Percentiles rank a stretch among this genome's conserved stretches.
Evolutionary conservation across 2,113 vertebrate species (phyloP).

Genomic region (Ailuropoda melanoleuca): DNA sequence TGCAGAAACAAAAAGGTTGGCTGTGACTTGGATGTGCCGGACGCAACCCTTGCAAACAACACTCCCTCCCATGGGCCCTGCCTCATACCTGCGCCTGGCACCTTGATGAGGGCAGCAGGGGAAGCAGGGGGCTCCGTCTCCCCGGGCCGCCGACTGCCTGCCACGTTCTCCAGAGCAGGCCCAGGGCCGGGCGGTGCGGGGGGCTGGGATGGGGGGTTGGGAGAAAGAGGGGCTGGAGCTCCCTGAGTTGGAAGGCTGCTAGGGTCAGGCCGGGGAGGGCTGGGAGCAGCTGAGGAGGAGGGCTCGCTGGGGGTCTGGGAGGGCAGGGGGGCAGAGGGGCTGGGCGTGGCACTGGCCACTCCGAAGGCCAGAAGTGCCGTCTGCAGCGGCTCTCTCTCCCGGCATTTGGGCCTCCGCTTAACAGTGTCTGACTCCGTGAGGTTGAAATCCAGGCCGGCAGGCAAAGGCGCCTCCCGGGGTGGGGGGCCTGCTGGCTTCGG

Average conservation of each 20-base stretch:
- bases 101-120: slow-evolving; percentile 62
- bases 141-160: not conserved
- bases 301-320: slow-evolving; percentile 69
- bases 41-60: rapidly evolving
- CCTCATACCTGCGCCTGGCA: slow-evolving; percentile 69
- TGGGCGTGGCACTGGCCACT: slow-evolving; percentile 29
- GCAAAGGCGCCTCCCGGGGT: slow-evolving; percentile 50
- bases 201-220: not conserved
- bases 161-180: not conserved
- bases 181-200: not conserved
- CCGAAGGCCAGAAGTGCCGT: slow-evolving; percentile 80
- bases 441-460: slow-evolving; percentile 90
- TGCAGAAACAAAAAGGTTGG: slow-evolving; percentile 60
- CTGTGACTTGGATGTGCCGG: not conserved
- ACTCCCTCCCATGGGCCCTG: rapidly evolving
- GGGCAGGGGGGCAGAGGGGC: not conserved
- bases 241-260: not conserved
- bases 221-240: not conserved
- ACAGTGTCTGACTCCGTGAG: slow-evolving; percentile 96
- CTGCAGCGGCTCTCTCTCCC: slow-evolving; percentile 88
- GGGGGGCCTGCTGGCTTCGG: slow-evolving; percentile 85
- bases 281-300: not conserved
- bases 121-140: not conserved
- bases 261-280: not conserved
- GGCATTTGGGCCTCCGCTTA: slow-evolving; percentile 92